Evolutionary conservation across 2,888 invertebrate genomes (phyloP).

Genomic region (Chrysodeixis includens): DNA sequence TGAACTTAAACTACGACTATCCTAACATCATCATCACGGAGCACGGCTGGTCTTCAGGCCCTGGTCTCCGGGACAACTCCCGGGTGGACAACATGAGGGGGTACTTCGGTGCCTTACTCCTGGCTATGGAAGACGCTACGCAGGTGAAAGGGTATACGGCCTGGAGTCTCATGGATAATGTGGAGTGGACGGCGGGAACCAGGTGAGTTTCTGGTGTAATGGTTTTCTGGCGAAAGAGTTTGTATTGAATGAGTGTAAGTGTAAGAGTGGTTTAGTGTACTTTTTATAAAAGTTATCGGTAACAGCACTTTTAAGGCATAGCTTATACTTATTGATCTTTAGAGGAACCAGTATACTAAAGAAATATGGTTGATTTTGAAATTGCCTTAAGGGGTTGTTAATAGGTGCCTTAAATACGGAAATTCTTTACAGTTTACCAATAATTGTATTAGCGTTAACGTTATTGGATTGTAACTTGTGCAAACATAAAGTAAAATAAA

Average conservation of each 20-base stretch:
- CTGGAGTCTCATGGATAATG: conserved; percentile 92
- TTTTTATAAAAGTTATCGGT: too few species aligned
- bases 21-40: conserved; percentile 86
- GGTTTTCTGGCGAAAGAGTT: neutral
- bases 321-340: too few species aligned
- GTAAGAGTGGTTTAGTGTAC: neutral
- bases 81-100: conserved; percentile 77
- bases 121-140: conserved; percentile 86
- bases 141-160: conserved; percentile 88
- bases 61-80: conserved; percentile 78
- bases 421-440: too few species aligned
- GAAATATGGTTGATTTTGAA: too few species aligned
- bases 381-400: too few species aligned
- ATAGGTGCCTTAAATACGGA: too few species aligned
- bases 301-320: too few species aligned
- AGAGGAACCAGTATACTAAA: too few species aligned
- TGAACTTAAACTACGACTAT: conserved; percentile 75
- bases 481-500: too few species aligned
- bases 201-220: conserved; percentile 70
- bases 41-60: conserved; percentile 88
- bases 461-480: too few species aligned
- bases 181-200: conserved; percentile 91
- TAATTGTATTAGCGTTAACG: too few species aligned
- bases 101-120: conserved; percentile 82
- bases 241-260: neutral